These are phyloP conservation scores for Acipenser transmontanus DNA, from an alignment of 2,797 vertebrate species.

Conservation along the genomic window DNA sequence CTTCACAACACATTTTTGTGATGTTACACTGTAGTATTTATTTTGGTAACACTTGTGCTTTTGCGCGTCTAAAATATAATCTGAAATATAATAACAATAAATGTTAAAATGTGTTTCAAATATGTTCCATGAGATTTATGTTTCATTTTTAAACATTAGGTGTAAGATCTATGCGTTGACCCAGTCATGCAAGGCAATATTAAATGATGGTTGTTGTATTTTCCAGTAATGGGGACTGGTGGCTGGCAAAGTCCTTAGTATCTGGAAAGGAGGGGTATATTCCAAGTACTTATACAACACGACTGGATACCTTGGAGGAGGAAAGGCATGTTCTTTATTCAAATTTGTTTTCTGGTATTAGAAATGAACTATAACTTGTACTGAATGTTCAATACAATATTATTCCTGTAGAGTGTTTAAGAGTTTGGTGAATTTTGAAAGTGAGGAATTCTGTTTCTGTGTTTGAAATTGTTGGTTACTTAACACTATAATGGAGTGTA, in stretches of 20 bases:
- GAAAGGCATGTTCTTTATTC: conserved; percentile 68
- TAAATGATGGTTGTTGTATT: background rate
- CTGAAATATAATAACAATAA: too few relatives aligned
- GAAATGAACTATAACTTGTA: background rate
- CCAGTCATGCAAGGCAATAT: background rate
- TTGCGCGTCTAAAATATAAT: too few relatives aligned
- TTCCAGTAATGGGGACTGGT: conserved; percentile 80
- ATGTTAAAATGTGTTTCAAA: too few relatives aligned
- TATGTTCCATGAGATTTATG: too few relatives aligned
- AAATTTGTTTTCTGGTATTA: background rate
- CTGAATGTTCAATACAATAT: background rate
- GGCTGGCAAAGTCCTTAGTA: conserved; percentile 71
- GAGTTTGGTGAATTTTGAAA: background rate
- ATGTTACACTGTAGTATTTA: background rate
- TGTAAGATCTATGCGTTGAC: too few relatives aligned
- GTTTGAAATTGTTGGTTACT: background rate
- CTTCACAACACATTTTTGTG: background rate
- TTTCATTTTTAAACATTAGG: too few relatives aligned
- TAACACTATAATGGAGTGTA: background rate
- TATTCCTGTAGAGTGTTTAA: background rate
- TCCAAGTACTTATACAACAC: conserved; percentile 76
- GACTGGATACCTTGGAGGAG: conserved; percentile 65
- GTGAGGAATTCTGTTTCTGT: background rate
- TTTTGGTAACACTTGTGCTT: too few relatives aligned
- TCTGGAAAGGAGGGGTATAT: conserved; percentile 77